Conservation (phyloP, 2,113 vertebrate species). For the Nyctibius bracteatus region DNA sequence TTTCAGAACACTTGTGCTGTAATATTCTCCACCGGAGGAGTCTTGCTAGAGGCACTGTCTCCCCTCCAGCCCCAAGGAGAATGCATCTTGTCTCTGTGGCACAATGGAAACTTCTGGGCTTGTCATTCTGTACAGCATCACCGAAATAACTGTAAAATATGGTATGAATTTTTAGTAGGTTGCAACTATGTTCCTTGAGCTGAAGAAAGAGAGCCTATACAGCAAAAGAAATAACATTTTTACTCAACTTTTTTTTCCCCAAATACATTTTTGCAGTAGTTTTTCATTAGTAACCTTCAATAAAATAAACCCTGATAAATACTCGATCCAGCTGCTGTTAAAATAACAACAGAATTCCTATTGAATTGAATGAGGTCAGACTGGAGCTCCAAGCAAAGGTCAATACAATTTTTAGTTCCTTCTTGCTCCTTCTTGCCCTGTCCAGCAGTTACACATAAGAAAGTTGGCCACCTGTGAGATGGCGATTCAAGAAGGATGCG, state of each 20-base stretch:
- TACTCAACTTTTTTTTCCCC: neutral
- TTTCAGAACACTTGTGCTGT: neutral
- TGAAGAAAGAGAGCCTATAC: neutral
- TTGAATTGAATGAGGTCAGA: neutral
- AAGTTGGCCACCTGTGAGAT: conserved; percentile 33
- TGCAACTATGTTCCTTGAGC: neutral
- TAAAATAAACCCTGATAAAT: neutral
- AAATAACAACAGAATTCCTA: neutral
- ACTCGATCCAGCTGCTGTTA: neutral
- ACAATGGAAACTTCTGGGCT: neutral
- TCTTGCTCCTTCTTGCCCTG: neutral
- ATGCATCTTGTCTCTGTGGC: neutral
- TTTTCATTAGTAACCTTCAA: neutral
- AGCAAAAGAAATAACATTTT: neutral
- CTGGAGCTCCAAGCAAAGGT: neutral
- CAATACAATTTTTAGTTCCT: neutral
- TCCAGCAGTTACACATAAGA: neutral
- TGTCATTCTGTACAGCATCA: neutral
- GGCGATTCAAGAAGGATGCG: conserved; percentile 1
- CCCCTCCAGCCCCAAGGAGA: neutral
- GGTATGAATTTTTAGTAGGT: neutral
- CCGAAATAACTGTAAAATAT: neutral
- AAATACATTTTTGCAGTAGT: neutral
- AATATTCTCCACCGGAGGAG: neutral
- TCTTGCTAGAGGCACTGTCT: neutral